These are phyloP conservation scores for Chloroceryle aenea DNA, from an alignment of 2,113 vertebrate genomes.

Conservation along the genomic window DNA sequence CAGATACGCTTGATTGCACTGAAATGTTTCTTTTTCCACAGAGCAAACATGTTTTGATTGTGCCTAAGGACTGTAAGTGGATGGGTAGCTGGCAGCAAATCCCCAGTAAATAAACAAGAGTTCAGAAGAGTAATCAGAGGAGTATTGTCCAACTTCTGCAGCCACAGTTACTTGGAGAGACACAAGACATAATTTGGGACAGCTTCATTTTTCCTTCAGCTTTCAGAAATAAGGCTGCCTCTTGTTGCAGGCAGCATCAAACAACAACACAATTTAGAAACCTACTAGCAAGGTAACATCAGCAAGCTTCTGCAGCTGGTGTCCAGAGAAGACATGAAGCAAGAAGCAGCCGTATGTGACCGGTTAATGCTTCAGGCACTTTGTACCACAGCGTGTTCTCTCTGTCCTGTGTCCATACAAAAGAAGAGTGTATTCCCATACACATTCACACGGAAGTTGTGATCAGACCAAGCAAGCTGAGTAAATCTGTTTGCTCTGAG, in stretches of 20 bases:
- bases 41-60: conserved; percentile 75
- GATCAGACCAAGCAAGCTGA: conserved; percentile 19
- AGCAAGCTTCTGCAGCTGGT: conserved; percentile 38
- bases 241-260: conserved; percentile 29
- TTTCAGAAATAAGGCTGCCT: conserved; percentile 32
- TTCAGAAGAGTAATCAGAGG: conserved; percentile 56
- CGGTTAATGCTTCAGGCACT: conserved; percentile 1
- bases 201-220: conserved; percentile 20
- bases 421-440: background rate
- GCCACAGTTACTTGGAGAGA: conserved; percentile 38
- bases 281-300: conserved; percentile 2
- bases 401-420: conserved; percentile 31
- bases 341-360: conserved; percentile 42
- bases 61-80: conserved; percentile 74
- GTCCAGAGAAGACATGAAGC: conserved; percentile 15
- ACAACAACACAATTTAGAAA: conserved; percentile 15
- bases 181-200: conserved; percentile 38
- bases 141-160: conserved; percentile 63
- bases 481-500: conserved; percentile 55
- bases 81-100: conserved; percentile 70
- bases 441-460: conserved; percentile 49
- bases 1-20: conserved; percentile 77
- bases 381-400: conserved; percentile 24
- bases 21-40: conserved; percentile 77
- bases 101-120: conserved; percentile 66